Conservation (phyloP, 1,140 invertebrate species). For the Psix sp. region DNA sequence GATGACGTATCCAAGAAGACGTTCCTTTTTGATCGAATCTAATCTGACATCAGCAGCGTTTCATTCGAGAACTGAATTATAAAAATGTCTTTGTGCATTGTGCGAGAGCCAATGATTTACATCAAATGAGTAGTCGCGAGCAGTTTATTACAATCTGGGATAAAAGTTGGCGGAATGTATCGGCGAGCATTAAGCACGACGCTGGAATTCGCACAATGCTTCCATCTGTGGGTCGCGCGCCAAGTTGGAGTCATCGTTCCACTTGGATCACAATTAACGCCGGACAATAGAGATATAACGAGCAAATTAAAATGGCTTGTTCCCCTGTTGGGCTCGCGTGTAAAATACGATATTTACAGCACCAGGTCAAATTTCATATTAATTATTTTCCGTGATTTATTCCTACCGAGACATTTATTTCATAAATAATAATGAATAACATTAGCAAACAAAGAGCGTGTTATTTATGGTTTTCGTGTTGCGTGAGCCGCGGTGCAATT, state of each 20-base stretch:
- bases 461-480: constrained; percentile 24
- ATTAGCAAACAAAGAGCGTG: constrained; percentile 33
- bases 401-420: constrained; percentile 19
- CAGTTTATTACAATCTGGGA: constrained; percentile 15
- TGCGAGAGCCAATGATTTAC: constrained; percentile 17
- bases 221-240: constrained; percentile 27
- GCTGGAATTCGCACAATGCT: constrained; percentile 31
- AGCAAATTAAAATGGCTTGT: constrained; percentile 34
- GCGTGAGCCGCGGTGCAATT: constrained; percentile 16
- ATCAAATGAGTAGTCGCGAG: constrained; percentile 18
- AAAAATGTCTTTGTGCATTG: constrained; percentile 35
- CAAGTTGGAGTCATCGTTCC: constrained; percentile 21
- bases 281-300: constrained; percentile 23
- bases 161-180: constrained; percentile 25
- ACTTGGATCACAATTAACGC: constrained; percentile 31
- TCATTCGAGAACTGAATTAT: constrained; percentile 16
- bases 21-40: constrained; percentile 8
- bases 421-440: constrained; percentile 34
- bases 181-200: constrained; percentile 5
- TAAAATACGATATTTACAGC: constrained; percentile 19
- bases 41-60: constrained; percentile 18
- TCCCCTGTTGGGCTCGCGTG: constrained; percentile 29
- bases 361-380: constrained; percentile 22
- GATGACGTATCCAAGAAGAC: constrained; percentile 3
- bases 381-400: constrained; percentile 35